phyloP scores from a whole-genome alignment of 2,888 invertebrate species.

The Helicoverpa assulta region DNA sequence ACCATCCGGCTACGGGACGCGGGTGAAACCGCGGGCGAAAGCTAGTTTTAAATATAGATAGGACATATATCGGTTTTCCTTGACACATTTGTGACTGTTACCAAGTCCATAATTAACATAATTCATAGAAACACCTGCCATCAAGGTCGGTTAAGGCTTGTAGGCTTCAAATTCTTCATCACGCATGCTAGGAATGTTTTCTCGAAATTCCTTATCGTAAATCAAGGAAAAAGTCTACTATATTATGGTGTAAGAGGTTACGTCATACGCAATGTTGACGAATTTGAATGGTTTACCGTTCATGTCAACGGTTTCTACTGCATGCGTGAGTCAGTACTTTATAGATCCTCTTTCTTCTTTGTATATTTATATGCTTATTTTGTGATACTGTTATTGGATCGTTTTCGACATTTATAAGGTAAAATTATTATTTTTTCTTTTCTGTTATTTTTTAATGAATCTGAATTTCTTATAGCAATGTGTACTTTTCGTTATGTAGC shows the following conservation, averaged over 20 bases:
- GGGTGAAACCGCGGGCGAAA: no score
- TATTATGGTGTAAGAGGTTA: constrained; percentile 27
- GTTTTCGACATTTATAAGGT: no score
- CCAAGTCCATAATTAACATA: constrained; percentile 28
- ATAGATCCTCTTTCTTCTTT: neutral
- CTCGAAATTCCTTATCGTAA: constrained; percentile 32
- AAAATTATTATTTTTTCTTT: no score
- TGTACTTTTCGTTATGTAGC: no score
- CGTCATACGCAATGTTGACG: constrained; percentile 38
- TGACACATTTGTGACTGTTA: constrained; percentile 17
- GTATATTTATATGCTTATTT: neutral
- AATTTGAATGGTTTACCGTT: constrained; percentile 47
- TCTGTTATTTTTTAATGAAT: no score
- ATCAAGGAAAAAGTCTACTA: constrained; percentile 48
- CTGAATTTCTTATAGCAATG: no score
- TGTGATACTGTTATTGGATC: neutral
- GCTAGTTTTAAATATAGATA: no score
- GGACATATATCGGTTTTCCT: constrained; percentile 30
- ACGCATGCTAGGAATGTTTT: constrained; percentile 30
- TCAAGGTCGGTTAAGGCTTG: constrained; percentile 14
- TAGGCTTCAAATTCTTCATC: neutral
- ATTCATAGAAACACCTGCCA: constrained; percentile 30
- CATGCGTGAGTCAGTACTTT: constrained; percentile 29
- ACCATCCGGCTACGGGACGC: no score
- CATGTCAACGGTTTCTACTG: constrained; percentile 32